These are phyloP conservation scores for Clarias laeviceps DNA, from an alignment of 2,797 vertebrate species.

Conservation along the genomic window DNA sequence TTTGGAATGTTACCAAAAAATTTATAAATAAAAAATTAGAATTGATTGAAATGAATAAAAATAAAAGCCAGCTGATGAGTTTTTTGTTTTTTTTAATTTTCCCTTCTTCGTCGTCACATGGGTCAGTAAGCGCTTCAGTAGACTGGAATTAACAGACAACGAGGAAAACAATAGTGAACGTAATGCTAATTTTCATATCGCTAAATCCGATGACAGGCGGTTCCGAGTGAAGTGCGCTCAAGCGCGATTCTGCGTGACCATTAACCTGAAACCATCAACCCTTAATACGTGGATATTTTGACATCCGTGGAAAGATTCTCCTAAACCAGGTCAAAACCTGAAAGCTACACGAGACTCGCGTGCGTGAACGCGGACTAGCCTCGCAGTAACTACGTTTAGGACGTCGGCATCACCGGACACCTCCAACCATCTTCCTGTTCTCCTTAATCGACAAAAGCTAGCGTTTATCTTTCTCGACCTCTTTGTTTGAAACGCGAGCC, in stretches of 20 bases:
- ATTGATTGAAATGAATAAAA: not conserved
- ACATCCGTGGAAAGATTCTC: conserved; percentile 66
- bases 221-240: conserved; percentile 69
- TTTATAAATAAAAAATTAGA: no score
- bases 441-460: conserved; percentile 51
- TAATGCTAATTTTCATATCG: conserved; percentile 77
- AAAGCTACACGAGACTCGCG: not conserved
- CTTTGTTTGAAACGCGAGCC: conserved; percentile 63
- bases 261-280: conserved; percentile 82
- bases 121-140: conserved; percentile 79
- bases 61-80: conserved; percentile 17
- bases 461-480: conserved; percentile 58
- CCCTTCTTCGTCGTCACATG: conserved; percentile 62
- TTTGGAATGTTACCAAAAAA: not conserved
- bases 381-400: not conserved
- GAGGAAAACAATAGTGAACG: conserved; percentile 76
- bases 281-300: conserved; percentile 72
- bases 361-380: no score
- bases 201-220: conserved; percentile 69
- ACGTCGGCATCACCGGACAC: conserved; percentile 35
- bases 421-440: conserved; percentile 46
- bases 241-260: conserved; percentile 76
- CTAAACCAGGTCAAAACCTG: conserved; percentile 72
- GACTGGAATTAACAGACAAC: conserved; percentile 84
- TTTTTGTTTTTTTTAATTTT: no score